Evolutionary conservation across 2,888 invertebrate genomes (phyloP).

Genomic region (Camponotus fellah): DNA sequence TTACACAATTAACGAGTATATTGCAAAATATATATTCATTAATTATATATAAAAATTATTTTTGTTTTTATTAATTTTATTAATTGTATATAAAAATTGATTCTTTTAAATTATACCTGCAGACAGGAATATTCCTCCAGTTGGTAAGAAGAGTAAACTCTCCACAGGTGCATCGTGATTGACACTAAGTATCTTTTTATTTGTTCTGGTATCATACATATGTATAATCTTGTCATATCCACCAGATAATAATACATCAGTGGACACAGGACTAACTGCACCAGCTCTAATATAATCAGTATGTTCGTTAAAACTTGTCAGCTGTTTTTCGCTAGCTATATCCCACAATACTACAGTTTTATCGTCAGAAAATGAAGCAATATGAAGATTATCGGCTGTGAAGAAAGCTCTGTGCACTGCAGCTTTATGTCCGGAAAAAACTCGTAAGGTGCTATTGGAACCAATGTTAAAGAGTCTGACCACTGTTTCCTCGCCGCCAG

Average conservation of each 20-base stretch:
- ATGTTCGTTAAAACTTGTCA: slow-evolving; percentile 90
- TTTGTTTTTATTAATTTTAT: too few species aligned
- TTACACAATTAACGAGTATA: too few species aligned
- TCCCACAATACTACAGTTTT: slow-evolving; percentile 96
- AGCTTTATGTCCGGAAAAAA: slow-evolving; percentile 94
- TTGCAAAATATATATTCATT: too few species aligned
- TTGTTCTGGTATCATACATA: slow-evolving; percentile 94
- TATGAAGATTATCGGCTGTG: slow-evolving; percentile 91
- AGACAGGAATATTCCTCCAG: slow-evolving; percentile 96
- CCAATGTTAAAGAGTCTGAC: slow-evolving; percentile 96
- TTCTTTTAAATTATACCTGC: slow-evolving; percentile 88
- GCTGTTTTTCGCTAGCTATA: slow-evolving; percentile 92
- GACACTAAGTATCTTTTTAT: slow-evolving; percentile 90
- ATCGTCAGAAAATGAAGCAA: slow-evolving; percentile 97
- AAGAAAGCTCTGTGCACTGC: slow-evolving; percentile 95
- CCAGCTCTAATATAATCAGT: slow-evolving; percentile 95
- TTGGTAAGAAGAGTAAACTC: slow-evolving; percentile 94
- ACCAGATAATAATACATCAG: slow-evolving; percentile 93
- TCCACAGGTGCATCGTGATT: slow-evolving; percentile 97
- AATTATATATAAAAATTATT: too few species aligned
- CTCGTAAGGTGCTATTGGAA: slow-evolving; percentile 93
- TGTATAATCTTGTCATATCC: slow-evolving; percentile 96
- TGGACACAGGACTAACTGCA: slow-evolving; percentile 91
- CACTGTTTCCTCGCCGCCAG: slow-evolving; percentile 95
- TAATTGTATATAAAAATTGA: neutral